Base-by-base conservation (phyloP, 2,888 invertebrate genomes). In the Drosophila anomalipes region DNA sequence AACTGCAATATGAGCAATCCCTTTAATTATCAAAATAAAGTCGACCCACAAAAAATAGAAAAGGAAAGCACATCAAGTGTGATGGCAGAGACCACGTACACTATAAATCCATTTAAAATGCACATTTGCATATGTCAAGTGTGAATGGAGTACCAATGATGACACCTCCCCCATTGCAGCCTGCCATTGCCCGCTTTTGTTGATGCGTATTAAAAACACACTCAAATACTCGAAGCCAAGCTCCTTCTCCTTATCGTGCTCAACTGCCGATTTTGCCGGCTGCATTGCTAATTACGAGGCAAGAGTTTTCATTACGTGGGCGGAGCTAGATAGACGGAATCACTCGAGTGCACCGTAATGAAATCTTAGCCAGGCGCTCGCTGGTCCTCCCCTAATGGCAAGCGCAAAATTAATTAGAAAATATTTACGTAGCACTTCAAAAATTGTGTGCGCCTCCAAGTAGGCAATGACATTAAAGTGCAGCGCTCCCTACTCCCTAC, bases 391-490 rank as follows among this genome's bases (percentile, higher is more conserved):
- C 58, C 66, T 75, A 77, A 89, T 87, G 82, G 82, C 75, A 30
- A 79, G 75, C 57, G 62, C 73, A 69, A 83, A 91, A 90, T 91
- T 89, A 89, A 91, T 91, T 91, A 91, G 90, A 87, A 89, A 90
- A 86, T 91, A 87, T 91, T 91, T 91, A 77, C 87, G 69, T 70
- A 79, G 91, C 91, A 85, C 91, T 91, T 86, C 59, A 89, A 78
- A 83, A 74, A 71, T 57, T 72, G 77, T 75, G 79, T 74, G 69
- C 74, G 73, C 61, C 75, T 67, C 69, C 73, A 76, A 75, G 73
- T 71, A 81, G 77, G 74, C 75, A 77, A 76, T 70, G 74, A 44
- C 70, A 77, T 74, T 77, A 77, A 80, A 80, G 77, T 57, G 44
- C 56, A 62, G 57, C 59, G 35, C 47, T 63, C 58, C 37, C 41